Percentiles rank a stretch among this genome's conserved stretches.
phyloP scores from a whole-genome alignment of 2,113 vertebrate species.

The Aspidoscelis tigris region DNA sequence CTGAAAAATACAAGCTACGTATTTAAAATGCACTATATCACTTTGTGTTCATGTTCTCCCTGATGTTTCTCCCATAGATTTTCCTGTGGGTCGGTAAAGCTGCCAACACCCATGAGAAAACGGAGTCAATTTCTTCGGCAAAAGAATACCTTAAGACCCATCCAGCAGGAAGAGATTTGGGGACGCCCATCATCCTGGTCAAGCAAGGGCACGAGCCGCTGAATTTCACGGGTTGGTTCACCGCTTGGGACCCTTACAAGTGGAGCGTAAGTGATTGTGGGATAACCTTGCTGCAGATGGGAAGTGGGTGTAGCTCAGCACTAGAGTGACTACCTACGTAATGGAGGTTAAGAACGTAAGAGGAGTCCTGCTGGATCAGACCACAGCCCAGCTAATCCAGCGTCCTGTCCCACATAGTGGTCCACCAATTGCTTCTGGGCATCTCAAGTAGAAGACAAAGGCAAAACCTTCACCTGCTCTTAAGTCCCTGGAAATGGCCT shows the following conservation, averaged over 20 bases:
- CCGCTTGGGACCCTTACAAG: constrained; percentile 90
- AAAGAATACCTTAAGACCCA: constrained; percentile 86
- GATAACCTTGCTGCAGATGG: too few species aligned
- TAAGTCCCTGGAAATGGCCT: too few species aligned
- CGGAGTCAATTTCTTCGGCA: constrained; percentile 74
- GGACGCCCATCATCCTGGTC: constrained; percentile 81
- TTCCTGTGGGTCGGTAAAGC: constrained; percentile 88
- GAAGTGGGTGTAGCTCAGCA: neutral
- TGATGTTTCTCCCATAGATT: constrained; percentile 71
- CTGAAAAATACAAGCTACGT: neutral
- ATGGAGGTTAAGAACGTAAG: too few species aligned
- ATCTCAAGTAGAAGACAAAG: too few species aligned
- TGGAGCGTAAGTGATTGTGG: constrained; percentile 85
- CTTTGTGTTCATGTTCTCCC: too few species aligned
- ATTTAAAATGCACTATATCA: too few species aligned
- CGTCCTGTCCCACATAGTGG: too few species aligned
- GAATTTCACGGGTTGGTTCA: constrained; percentile 93
- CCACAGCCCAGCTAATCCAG: too few species aligned
- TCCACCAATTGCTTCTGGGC: too few species aligned
- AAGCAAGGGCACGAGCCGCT: constrained; percentile 88
- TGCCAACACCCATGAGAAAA: constrained; percentile 83
- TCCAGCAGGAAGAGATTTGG: constrained; percentile 82
- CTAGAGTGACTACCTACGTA: too few species aligned
- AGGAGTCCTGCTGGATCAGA: too few species aligned
- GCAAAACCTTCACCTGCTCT: too few species aligned